A percentile compares a stretch with the other conserved stretches of the same genome.
These are phyloP conservation scores for Gymnothorax reevesii DNA, from an alignment of 2,797 vertebrate species.

Conservation along the genomic window DNA sequence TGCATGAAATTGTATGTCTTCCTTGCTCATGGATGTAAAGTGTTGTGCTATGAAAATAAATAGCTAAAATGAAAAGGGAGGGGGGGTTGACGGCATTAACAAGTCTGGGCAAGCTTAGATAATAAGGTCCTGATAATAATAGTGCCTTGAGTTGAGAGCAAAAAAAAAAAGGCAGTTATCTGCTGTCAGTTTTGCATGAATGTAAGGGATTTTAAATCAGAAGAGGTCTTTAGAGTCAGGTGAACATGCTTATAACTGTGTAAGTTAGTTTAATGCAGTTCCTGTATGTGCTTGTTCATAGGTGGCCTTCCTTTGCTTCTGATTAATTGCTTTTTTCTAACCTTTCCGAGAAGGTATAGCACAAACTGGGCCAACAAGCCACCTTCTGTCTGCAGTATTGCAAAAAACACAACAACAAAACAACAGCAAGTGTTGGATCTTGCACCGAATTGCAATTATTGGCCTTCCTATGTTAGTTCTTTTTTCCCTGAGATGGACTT, in stretches of 20 bases:
- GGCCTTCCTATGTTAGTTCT: constrained; percentile 50
- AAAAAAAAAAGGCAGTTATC: constrained; percentile 37
- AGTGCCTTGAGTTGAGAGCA: background rate
- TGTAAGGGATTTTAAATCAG: constrained; percentile 60
- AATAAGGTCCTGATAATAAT: background rate
- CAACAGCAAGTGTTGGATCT: constrained; percentile 38
- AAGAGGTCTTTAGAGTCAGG: constrained; percentile 55
- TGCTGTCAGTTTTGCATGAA: constrained; percentile 69
- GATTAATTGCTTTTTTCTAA: constrained; percentile 76
- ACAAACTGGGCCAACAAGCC: background rate
- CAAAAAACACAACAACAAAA: constrained; percentile 39
- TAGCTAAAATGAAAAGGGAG: background rate
- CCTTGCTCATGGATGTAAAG: constrained; percentile 22
- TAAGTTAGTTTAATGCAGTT: background rate
- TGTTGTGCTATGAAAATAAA: constrained; percentile 23
- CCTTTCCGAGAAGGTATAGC: constrained; percentile 56
- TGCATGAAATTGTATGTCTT: constrained; percentile 26
- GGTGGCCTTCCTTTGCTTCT: constrained; percentile 73
- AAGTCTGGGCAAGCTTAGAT: background rate
- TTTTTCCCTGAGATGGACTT: constrained; percentile 54
- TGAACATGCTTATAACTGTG: constrained; percentile 48
- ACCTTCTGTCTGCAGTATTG: background rate
- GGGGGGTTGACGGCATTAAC: too few species aligned
- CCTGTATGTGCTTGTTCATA: constrained; percentile 54
- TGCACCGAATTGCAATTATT: constrained; percentile 64